phyloP scores from a whole-genome alignment of 1,140 invertebrate genomes.

The Hetaerina americana region DNA sequence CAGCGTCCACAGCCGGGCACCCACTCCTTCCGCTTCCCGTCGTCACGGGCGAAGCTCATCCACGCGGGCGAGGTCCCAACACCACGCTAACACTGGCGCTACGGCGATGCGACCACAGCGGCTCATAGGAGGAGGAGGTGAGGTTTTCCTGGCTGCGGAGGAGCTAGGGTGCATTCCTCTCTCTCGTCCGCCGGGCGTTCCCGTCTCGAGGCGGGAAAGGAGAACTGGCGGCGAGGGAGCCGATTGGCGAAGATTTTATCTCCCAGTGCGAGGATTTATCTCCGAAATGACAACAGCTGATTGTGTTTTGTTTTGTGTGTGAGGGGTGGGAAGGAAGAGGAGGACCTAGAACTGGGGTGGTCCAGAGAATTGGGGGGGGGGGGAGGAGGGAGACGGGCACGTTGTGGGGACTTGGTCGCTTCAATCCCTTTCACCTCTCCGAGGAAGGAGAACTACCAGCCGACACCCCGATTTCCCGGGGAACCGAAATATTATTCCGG shows the following conservation, averaged over 20 bases:
- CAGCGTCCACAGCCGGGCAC: not conserved
- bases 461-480: no score
- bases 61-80: not conserved
- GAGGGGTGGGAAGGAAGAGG: no score
- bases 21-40: not conserved
- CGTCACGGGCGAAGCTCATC: not conserved
- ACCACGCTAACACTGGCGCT: not conserved
- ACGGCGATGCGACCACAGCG: not conserved
- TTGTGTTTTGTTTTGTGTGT: no score
- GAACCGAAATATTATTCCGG: no score
- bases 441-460: no score
- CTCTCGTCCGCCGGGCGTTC: not conserved
- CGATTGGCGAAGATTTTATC: not conserved
- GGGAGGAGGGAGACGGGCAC: not conserved
- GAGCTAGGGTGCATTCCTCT: not conserved
- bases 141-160: not conserved
- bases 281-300: no score
- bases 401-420: not conserved
- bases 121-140: not conserved
- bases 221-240: not conserved
- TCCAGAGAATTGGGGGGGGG: no score
- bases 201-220: not conserved
- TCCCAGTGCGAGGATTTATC: no score
- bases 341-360: no score
- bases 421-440: no score